phyloP scores from a whole-genome alignment of 1,140 invertebrate species.

The Drosophila navojoa region DNA sequence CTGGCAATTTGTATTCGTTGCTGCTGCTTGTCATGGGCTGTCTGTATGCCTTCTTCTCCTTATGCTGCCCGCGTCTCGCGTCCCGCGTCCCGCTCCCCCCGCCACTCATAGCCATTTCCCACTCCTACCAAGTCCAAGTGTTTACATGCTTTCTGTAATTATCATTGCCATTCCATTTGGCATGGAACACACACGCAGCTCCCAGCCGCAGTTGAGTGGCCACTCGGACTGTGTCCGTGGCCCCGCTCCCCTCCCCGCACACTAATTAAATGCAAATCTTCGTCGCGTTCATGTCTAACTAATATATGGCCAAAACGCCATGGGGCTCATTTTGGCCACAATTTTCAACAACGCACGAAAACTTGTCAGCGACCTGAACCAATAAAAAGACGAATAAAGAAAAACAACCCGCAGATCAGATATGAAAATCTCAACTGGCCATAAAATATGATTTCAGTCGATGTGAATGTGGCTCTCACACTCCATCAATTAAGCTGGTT shows the following conservation, averaged over 20 bases:
- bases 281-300: conserved; percentile 46
- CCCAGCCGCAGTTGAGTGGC: conserved; percentile 32
- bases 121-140: conserved; percentile 42
- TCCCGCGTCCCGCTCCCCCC: not conserved
- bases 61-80: conserved; percentile 3
- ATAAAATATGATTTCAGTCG: conserved; percentile 1
- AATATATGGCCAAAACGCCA: conserved; percentile 68
- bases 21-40: conserved; percentile 55
- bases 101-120: not conserved
- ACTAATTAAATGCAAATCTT: conserved; percentile 78
- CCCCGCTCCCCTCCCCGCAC: conserved; percentile 4
- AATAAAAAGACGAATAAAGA: conserved; percentile 15
- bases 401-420: conserved; percentile 42
- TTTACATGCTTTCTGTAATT: conserved; percentile 81
- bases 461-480: conserved; percentile 13
- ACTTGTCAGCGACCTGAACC: conserved; percentile 51
- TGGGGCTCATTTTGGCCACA: conserved; percentile 63
- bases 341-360: conserved; percentile 63
- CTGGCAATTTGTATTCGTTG: conserved; percentile 49
- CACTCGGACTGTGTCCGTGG: conserved; percentile 34
- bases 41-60: conserved; percentile 18
- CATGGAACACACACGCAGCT: conserved; percentile 76
- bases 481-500: not conserved
- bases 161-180: conserved; percentile 78
- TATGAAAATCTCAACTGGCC: conserved; percentile 63